Conservation (phyloP, 1,140 invertebrate genomes). For the Lanistes nyassanus region DNA sequence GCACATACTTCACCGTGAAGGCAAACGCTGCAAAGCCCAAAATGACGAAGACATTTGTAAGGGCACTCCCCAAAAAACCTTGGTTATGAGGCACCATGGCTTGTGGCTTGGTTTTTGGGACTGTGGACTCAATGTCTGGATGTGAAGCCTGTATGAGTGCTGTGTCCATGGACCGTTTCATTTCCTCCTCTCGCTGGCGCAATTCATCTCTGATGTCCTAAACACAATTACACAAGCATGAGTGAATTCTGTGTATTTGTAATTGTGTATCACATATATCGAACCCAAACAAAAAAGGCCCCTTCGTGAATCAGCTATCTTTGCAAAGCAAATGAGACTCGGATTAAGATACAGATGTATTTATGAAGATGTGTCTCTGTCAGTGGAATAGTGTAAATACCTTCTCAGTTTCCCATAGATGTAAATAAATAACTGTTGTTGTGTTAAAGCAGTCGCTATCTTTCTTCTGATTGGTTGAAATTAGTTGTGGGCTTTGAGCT, state of each 20-base stretch:
- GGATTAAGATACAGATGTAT: too few relatives aligned
- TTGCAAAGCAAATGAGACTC: too few relatives aligned
- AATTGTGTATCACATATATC: too few relatives aligned
- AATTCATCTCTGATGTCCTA: slow-evolving; percentile 69
- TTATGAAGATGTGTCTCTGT: too few relatives aligned
- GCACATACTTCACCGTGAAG: slow-evolving; percentile 86
- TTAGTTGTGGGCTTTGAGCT: too few relatives aligned
- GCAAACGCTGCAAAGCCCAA: slow-evolving; percentile 87
- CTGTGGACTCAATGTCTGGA: not conserved
- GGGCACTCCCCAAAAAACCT: slow-evolving; percentile 76
- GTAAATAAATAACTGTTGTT: too few relatives aligned
- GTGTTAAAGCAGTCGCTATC: too few relatives aligned
- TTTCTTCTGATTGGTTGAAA: too few relatives aligned
- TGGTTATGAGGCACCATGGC: slow-evolving; percentile 68
- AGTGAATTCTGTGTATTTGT: not conserved
- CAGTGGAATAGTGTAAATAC: too few relatives aligned
- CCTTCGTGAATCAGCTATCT: too few relatives aligned
- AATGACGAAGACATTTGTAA: slow-evolving; percentile 84
- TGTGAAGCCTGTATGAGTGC: not conserved
- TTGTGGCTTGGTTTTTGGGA: slow-evolving; percentile 16
- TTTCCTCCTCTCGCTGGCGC: slow-evolving; percentile 59
- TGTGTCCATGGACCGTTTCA: slow-evolving; percentile 43
- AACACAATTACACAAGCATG: slow-evolving; percentile 48
- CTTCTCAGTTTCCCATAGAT: too few relatives aligned
- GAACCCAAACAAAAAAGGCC: too few relatives aligned